Base-by-base conservation (phyloP, 2,888 invertebrate genomes). In the Adela reaumurella region DNA sequence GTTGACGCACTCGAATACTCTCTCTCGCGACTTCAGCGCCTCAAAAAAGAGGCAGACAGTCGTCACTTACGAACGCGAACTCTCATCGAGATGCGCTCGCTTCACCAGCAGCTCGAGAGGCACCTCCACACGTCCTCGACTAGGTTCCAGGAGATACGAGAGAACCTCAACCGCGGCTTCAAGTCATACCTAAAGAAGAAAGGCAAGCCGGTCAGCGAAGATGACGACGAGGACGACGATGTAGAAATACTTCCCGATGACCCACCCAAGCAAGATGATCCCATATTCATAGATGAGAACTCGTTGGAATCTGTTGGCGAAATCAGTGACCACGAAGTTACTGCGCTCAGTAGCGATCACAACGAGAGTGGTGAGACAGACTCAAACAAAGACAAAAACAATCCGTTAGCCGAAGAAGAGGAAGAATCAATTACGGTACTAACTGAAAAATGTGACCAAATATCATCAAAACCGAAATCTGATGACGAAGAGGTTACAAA, bases 1-100 rank as follows among this genome's bases (percentile, higher is more conserved):
- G 73, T 81, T 20, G 80, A 83, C 52, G 76, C 83, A 20, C 69
- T 83, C 47, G 81, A 82, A 52, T 83, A 83, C 61, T 72, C 84
- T 5, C 64, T 82, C 18, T 65, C 74, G 17, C 73, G 81, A 35
- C 63, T 84, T 46, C 66, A 76, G 28, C 76, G 76, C 55, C 59
- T 84, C 35, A 83, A 82, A 51, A 77, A 74, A 55, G 77, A 73
- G 53, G 64, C 74, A 1, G 68, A 70, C 5, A 67, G 74, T 1
- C 57, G 73, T 49, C 76, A 74, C 57, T 64, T 80, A 43, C 70
- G 78, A 45, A 74, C 79, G 8, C 66, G 74, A 42, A 69, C 71
- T 20, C 60, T 81, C 0, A 65, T 68, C 51, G 81, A 82, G 61
- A 76, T 84, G 62, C 74, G 79, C 41, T 68, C 63, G 49, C 65